Evolutionary conservation across 53 echinoderm and acorn worm genomes (phyloP).

Genomic region (Henricia sp.): DNA sequence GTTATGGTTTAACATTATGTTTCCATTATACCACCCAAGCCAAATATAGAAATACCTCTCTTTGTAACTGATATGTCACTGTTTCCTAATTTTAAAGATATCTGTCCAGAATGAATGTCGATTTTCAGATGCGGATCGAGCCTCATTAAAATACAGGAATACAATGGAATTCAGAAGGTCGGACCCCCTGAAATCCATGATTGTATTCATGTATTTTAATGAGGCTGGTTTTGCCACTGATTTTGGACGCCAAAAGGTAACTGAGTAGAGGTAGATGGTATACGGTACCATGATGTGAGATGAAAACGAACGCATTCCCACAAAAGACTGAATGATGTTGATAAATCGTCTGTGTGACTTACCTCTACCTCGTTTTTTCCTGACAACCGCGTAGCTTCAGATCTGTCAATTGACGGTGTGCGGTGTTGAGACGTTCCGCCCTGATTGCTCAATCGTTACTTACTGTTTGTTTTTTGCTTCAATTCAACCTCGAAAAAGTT

Average conservation of each 20-base stretch:
- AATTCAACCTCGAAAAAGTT: slow-evolving; percentile 22
- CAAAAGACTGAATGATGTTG: background rate
- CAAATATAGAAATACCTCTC: too few relatives aligned
- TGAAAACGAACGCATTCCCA: background rate
- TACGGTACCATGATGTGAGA: background rate
- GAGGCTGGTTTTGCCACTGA: background rate
- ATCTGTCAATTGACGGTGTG: slow-evolving; percentile 34
- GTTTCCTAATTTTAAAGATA: too few relatives aligned
- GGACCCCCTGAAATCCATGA: too few relatives aligned
- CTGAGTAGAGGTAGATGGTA: background rate
- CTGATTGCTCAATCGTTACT: background rate
- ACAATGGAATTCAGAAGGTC: too few relatives aligned
- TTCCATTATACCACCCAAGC: too few relatives aligned
- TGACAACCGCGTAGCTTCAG: background rate
- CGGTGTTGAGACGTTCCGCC: background rate
- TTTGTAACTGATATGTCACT: too few relatives aligned
- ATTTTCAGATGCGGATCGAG: too few relatives aligned
- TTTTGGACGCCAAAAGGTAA: background rate
- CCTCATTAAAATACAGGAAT: too few relatives aligned
- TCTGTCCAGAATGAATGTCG: too few relatives aligned
- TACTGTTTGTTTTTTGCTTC: slow-evolving; percentile 23
- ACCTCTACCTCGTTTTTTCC: background rate
- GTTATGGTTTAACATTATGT: too few relatives aligned
- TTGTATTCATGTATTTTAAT: too few relatives aligned
- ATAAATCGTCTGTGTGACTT: background rate